These are phyloP conservation scores for Drosophila simulans DNA, from an alignment of 1,140 invertebrate genomes.

Conservation along the genomic window DNA sequence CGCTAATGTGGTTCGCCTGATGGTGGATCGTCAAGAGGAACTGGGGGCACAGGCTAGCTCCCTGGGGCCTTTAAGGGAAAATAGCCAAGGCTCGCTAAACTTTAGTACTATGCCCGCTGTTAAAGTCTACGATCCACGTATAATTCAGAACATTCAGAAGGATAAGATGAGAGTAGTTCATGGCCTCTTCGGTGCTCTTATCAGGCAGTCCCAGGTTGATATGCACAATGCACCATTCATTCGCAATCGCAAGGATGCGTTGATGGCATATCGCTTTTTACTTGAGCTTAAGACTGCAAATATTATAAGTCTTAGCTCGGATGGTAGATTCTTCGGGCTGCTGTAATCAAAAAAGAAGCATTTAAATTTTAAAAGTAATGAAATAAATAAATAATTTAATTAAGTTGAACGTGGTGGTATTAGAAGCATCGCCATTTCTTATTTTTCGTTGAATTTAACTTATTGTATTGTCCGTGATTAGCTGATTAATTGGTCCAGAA, in stretches of 20 bases:
- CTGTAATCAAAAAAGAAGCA: background rate
- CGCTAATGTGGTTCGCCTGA: slow-evolving; percentile 35
- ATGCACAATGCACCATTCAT: slow-evolving; percentile 34
- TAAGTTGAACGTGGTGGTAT: too few relatives aligned
- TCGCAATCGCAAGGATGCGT: slow-evolving; percentile 27
- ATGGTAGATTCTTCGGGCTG: slow-evolving; percentile 23
- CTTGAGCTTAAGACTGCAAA: slow-evolving; percentile 46
- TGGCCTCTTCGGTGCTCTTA: slow-evolving; percentile 30
- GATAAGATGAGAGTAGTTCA: slow-evolving; percentile 23
- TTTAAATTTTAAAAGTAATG: background rate
- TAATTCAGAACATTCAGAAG: slow-evolving; percentile 18
- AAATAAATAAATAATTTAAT: too few relatives aligned
- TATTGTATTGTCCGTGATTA: too few relatives aligned
- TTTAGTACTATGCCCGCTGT: slow-evolving; percentile 40
- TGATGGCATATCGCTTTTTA: slow-evolving; percentile 26
- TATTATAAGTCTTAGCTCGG: slow-evolving; percentile 34
- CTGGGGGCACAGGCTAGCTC: slow-evolving; percentile 20
- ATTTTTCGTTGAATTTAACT: too few relatives aligned
- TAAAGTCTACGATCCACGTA: slow-evolving; percentile 38
- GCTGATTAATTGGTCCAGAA: too few relatives aligned
- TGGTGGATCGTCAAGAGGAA: slow-evolving; percentile 52
- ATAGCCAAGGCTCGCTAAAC: background rate
- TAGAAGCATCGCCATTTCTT: too few relatives aligned
- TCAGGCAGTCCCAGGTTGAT: slow-evolving; percentile 36
- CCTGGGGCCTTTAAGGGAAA: background rate